Base-by-base conservation (phyloP, 2,888 invertebrate species). In the Neoscelio sp. region DNA sequence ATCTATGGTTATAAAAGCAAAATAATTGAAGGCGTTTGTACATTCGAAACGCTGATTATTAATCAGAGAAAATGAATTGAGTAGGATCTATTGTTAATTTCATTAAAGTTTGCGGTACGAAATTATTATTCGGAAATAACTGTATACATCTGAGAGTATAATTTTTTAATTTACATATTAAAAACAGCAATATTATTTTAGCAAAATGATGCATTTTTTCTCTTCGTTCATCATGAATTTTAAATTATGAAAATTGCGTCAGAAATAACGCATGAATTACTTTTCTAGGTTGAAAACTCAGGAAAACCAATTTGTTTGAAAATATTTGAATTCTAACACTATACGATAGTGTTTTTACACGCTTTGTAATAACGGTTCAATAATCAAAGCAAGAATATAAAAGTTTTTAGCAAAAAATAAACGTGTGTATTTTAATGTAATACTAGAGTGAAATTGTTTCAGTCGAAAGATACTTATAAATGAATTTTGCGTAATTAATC, bases 1-100 rank as follows among this genome's bases (percentile, higher is more conserved):
- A 58, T 48, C 56, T 67, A 67, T 48, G 28, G 46, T 26, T 28
- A 18, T 18, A 58, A 26, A 5, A 40, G 20, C 12, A 13, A 40
- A 52, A 65, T 50, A 65, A 52, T 65, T 52, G 15, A 52, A 26
- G 5, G 10, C 42, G n/a, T 40, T 30, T 42, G 33, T 30, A 12
- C 20, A 28, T 30, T 28, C 13, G 5, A 7, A 23, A n/a, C 8
- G 13, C 38, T n/a, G 58, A 58, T 44, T 58, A 12, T 42, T 38
- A 18, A 30, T 30, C 12, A 42, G 18, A n/a, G n/a, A 46, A n/a
- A n/a, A n/a, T n/a, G n/a, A n/a, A n/a, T n/a, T n/a, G n/a, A n/a
- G n/a, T n/a, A 6, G 20, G 5, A 28, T 20, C 17, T 30, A 15
- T 33, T 12, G 13, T 42, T 5, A 15, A 42, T 58, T 42, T 28